Evolutionary conservation across 2,797 vertebrate species (phyloP), one percentile per base, ranked within the genome.

Genomic region (Esox masquinongy): DNA sequence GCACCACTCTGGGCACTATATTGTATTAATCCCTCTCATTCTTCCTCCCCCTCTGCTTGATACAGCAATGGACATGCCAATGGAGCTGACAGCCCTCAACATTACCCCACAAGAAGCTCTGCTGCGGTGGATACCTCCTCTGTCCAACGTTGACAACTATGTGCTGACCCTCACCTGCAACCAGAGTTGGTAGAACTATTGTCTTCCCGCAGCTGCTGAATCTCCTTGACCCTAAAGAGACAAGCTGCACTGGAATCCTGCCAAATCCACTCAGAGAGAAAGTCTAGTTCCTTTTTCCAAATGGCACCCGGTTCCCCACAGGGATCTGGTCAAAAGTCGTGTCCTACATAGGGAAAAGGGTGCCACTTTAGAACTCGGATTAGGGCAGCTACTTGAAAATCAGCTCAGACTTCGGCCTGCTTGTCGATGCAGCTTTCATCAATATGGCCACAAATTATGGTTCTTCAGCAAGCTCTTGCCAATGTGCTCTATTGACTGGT

Each of bases 1-100:
- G 14, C 24, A 47, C 12, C 63, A 26, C 29, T 66, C 64, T 66
- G 64, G 31, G 14, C 2, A 2, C 7, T 24, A 12, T 24, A 61
- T 26, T 67, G 16, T 16, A 31, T 53, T 26, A 8, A 8, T 61
- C n/a, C 26, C 50, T 31, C 0, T 43, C 39, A 31, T 31, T 43
- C 39, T 9, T 43, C 43, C 43, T 14, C 43, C 43, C 43, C 26
- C 17, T 31, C 0, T 71, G 59, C 59, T 22, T 1, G 70, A 74
- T 59, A 3, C 34, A 99, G 98, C 97, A 1, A 97, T 99, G 96
- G 98, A 99, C 88, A 95, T 95, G 80, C 97, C 97, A 0, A 79
- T 93, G 70, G 95, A 94, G 81, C 89, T 99, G 91, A 95, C 87
- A 0, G 95, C 95, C 47, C 94, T 96, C 72, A 97, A 98, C 74